Evolutionary conservation across 2,888 invertebrate species (phyloP), one percentile per base, ranked within the genome.

Genomic region (Drosophila colorata): DNA sequence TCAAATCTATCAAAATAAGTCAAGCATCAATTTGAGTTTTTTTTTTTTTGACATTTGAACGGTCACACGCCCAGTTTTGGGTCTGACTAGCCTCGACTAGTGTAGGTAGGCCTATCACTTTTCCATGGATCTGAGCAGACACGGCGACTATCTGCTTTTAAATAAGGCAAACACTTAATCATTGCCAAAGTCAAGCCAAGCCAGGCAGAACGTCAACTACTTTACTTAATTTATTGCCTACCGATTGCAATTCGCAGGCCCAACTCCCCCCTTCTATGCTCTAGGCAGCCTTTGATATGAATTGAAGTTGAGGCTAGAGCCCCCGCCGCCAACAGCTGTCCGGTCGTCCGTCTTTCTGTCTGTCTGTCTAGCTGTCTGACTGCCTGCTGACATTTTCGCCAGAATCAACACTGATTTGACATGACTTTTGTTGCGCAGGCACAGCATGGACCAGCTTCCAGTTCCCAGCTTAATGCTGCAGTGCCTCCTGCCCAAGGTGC

Each of bases 1-100:
- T 79, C 75, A 80, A 90, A 90, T 90, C 80, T 85, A 88, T 90
- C 90, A 90, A 90, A 89, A 69, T 71, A 84, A 87, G 76, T 88
- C 75, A 88, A 84, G 90, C 90, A 78, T 78, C 75, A 75, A 77
- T 83, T 81, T 69, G 80, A 77, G 1, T 28, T 28, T 78, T 85
- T 78, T 69, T 65, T 75, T 78, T 78, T 74, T 69, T 79, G 80
- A 78, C 78, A 78, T 77, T 58, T 67, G 59, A 64, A 48, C 43
- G 53, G 47, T 49, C 37, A 44, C 55, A 69, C 74, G 74, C 74
- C 74, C 73, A 56, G 72, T 8, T 35, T 18, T 23, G 49, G 33
- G 37, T 18, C 25, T 16, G 20, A 20, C 16, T 14, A 28, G 37
- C 16, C 41, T 18, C 16, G n/a, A n/a, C 8, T 16, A 31, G 25